Evolutionary conservation across 2,888 invertebrate species (phyloP).

Genomic region (Allacma fusca): DNA sequence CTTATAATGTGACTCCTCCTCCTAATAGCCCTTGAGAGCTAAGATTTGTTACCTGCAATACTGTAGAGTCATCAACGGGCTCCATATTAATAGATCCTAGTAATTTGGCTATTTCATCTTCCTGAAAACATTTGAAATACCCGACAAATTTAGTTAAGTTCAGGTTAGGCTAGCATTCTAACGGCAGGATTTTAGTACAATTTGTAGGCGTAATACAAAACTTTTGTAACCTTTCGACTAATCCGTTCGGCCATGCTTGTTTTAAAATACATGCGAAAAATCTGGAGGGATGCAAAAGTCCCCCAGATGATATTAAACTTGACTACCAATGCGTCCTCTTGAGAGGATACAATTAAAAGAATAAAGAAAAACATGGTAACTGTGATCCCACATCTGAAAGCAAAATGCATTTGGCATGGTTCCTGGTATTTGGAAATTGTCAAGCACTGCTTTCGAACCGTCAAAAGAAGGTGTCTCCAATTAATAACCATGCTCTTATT

Average conservation of each 20-base stretch:
- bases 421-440: neutral
- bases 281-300: neutral
- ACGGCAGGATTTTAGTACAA: neutral
- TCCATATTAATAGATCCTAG: neutral
- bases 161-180: neutral
- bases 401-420: neutral
- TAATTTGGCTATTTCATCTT: neutral
- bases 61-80: neutral
- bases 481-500: neutral
- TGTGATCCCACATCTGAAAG: neutral
- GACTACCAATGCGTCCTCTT: neutral
- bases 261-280: neutral
- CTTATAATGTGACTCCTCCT: too few relatives aligned
- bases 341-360: neutral
- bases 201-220: too few relatives aligned
- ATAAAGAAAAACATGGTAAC: constrained; percentile 1
- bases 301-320: neutral
- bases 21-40: too few relatives aligned
- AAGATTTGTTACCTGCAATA: neutral
- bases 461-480: neutral
- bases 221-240: too few relatives aligned
- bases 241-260: neutral
- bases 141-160: neutral
- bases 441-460: neutral
- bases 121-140: neutral